A percentile compares a stretch with the other conserved stretches of the same genome.
These are phyloP conservation scores for Drosophila carrolli DNA, from an alignment of 1,140 invertebrate genomes.

Conservation along the genomic window DNA sequence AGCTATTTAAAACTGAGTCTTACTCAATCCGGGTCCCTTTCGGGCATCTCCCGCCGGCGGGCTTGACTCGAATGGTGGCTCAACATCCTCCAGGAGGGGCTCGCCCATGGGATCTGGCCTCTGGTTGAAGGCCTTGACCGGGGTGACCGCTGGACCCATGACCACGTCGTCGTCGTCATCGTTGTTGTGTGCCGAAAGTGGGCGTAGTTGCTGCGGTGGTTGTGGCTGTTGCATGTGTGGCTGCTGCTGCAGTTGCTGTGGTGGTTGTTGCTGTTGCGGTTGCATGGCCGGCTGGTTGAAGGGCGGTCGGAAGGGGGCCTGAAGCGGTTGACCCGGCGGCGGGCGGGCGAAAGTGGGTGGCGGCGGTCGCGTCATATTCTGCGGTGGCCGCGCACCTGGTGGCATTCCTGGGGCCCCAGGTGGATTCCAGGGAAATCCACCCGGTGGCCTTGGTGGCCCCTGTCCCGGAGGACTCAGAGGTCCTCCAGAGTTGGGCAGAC, in stretches of 20 bases:
- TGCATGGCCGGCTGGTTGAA: slow-evolving; percentile 88
- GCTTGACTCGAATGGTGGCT: slow-evolving; percentile 64
- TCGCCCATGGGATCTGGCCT: slow-evolving; percentile 71
- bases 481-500: slow-evolving; percentile 59
- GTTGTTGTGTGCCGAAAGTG: slow-evolving; percentile 64
- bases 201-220: slow-evolving; percentile 59
- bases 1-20: slow-evolving; percentile 12
- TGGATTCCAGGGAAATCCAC: slow-evolving; percentile 72
- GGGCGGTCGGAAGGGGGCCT: slow-evolving; percentile 61
- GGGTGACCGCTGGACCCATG: slow-evolving; percentile 77
- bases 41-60: slow-evolving; percentile 19
- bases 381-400: slow-evolving; percentile 58
- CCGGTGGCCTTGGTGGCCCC: slow-evolving; percentile 67
- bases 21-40: slow-evolving; percentile 43
- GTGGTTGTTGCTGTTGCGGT: slow-evolving; percentile 46
- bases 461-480: slow-evolving; percentile 73
- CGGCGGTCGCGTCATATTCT: slow-evolving; percentile 67
- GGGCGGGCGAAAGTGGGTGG: slow-evolving; percentile 66
- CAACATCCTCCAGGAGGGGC: slow-evolving; percentile 66
- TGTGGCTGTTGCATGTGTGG: slow-evolving; percentile 44
- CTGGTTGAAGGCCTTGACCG: slow-evolving; percentile 60
- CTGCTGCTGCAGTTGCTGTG: slow-evolving; percentile 86
- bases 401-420: slow-evolving; percentile 62
- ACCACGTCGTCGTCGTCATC: slow-evolving; percentile 83
- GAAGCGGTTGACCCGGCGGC: slow-evolving; percentile 66